Evolutionary conservation across 2,113 vertebrate genomes (phyloP).

Genomic region (Cettia cetti): DNA sequence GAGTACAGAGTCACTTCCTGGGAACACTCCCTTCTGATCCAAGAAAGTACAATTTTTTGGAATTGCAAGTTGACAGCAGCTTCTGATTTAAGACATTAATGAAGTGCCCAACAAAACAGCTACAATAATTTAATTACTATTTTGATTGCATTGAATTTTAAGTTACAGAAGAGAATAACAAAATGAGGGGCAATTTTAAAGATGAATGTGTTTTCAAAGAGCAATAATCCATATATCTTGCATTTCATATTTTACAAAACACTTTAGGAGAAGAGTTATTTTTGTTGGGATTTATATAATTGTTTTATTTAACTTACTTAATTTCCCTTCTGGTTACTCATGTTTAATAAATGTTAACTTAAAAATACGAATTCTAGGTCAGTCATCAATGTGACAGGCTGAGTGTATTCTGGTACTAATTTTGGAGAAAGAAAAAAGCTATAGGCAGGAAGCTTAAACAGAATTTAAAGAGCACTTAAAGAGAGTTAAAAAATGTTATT

Average conservation of each 20-base stretch:
- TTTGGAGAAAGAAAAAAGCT: neutral
- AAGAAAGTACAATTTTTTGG: neutral
- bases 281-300: neutral
- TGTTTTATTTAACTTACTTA: neutral
- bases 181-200: neutral
- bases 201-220: neutral
- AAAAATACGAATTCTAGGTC: neutral
- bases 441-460: neutral
- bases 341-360: neutral
- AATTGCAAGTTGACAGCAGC: neutral
- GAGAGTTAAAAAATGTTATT: neutral
- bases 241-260: neutral
- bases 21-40: neutral
- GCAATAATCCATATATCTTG: neutral
- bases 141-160: neutral
- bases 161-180: fast-evolving
- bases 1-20: neutral
- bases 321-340: neutral
- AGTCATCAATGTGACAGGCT: neutral
- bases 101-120: neutral
- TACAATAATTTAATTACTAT: neutral
- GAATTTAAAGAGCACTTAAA: neutral
- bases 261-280: neutral
- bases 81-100: neutral
- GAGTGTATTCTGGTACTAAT: neutral